These are phyloP conservation scores for Recurvirostra avosetta DNA, from an alignment of 2,113 vertebrate genomes.

Conservation along the genomic window DNA sequence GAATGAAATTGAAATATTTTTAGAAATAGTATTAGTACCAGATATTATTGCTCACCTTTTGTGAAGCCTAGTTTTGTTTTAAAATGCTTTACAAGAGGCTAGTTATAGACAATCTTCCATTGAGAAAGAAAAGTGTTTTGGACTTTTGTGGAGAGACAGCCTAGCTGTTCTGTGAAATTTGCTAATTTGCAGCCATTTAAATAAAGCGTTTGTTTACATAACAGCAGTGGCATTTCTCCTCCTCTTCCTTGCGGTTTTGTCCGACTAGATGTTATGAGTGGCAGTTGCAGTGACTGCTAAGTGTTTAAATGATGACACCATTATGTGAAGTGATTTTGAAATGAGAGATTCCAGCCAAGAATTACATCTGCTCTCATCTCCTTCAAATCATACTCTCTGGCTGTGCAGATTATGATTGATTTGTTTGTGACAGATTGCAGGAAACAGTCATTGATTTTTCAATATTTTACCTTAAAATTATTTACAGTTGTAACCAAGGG, in stretches of 20 bases:
- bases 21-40: not conserved
- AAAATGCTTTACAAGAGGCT: not conserved
- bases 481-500: conserved; percentile 94
- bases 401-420: conserved; percentile 94
- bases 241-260: conserved; percentile 73
- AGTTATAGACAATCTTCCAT: not conserved
- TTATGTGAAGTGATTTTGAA: conserved; percentile 95
- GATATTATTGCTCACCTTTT: not conserved
- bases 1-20: not conserved
- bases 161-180: conserved; percentile 45
- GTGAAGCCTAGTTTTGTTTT: not conserved
- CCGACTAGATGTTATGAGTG: conserved; percentile 74
- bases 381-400: conserved; percentile 80
- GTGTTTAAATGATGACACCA: conserved; percentile 98
- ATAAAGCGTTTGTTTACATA: conserved; percentile 73
- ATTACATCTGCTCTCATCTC: conserved; percentile 83
- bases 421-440: conserved; percentile 94
- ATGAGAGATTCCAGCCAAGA: conserved; percentile 93
- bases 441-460: conserved; percentile 99
- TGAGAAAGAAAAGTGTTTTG: not conserved
- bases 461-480: conserved; percentile 98
- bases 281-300: conserved; percentile 83
- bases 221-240: conserved; percentile 62
- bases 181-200: conserved; percentile 58
- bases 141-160: not conserved